Base-by-base conservation (phyloP, 1,140 invertebrate species). In the Ceratina calcarata region DNA sequence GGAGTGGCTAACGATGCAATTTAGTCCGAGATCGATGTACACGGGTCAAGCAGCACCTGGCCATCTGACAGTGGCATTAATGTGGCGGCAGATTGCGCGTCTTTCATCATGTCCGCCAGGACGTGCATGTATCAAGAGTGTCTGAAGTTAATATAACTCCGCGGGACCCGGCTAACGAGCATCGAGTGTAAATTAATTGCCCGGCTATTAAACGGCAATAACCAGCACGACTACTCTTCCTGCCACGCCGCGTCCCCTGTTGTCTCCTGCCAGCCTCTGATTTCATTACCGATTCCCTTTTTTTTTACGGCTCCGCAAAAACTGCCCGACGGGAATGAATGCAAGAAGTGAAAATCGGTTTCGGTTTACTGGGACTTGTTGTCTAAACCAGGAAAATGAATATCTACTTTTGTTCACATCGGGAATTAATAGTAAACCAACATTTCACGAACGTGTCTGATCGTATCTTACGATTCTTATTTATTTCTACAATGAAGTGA, bases 1-100 rank as follows among this genome's bases (percentile, higher is more conserved):
- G 79, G 79, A 84, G 81, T 85, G 78, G 86, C 85, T 88, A 89
- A 88, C 81, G 84, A 83, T 81, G 86, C 88, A 89, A 89, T 89
- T 89, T 88, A 79, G 82, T 80, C 81, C 75, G 79, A 82, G 86
- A 88, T 85, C 87, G 86, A 89, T 87, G 86, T 87, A 87, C 79
- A 84, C 79, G 82, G 85, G 85, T 86, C 85, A 87, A 87, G 83
- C 82, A 80, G 69, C 86, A 85, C 79, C 82, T 81, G 85, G 82
- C 73, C 69, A 80, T 80, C 80, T 81, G 81, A 84, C 78, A 78
- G 82, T 77, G 57, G 73, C 85, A 84, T 81, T 86, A 82, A 80
- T 74, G 69, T 78, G 71, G 76, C 70, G 60, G 81, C 85, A 86
- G 85, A 87, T 86, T 87, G 86, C 85, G 58, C 76, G 82, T 87